Conservation (phyloP, 2,888 invertebrate species). For the Magallana nippona region DNA sequence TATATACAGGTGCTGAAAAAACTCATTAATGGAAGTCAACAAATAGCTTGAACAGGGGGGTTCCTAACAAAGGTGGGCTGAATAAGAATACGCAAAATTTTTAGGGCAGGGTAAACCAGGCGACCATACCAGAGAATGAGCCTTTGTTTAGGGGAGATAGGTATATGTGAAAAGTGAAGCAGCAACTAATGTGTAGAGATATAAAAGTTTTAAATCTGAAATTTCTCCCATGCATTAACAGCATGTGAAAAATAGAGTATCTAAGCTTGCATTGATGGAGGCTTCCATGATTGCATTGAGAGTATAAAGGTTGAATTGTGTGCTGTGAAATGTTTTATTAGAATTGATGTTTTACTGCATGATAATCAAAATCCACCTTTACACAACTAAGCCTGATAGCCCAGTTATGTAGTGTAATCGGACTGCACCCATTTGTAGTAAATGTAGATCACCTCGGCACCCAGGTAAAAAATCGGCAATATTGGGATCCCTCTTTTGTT, state of each 20-base stretch:
- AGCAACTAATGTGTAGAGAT: background rate
- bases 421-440: background rate
- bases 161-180: background rate
- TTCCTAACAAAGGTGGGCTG: background rate
- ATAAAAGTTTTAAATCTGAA: background rate
- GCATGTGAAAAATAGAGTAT: background rate
- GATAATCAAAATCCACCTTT: conserved; percentile 18
- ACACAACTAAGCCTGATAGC: conserved; percentile 23
- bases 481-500: background rate
- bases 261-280: conserved; percentile 3
- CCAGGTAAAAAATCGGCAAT: background rate
- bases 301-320: conserved; percentile 12
- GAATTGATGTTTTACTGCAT: conserved; percentile 29
- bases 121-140: background rate
- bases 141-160: conserved; percentile 1
- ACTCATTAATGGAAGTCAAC: conserved; percentile 14
- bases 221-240: background rate
- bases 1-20: conserved; percentile 17
- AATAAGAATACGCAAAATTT: conserved; percentile 14
- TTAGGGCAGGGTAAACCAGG: background rate
- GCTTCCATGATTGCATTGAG: background rate
- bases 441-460: background rate
- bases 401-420: background rate
- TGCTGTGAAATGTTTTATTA: conserved; percentile 5
- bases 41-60: background rate